Base-by-base conservation (phyloP, 2,113 vertebrate species). In the Herpailurus yagouaroundi region DNA sequence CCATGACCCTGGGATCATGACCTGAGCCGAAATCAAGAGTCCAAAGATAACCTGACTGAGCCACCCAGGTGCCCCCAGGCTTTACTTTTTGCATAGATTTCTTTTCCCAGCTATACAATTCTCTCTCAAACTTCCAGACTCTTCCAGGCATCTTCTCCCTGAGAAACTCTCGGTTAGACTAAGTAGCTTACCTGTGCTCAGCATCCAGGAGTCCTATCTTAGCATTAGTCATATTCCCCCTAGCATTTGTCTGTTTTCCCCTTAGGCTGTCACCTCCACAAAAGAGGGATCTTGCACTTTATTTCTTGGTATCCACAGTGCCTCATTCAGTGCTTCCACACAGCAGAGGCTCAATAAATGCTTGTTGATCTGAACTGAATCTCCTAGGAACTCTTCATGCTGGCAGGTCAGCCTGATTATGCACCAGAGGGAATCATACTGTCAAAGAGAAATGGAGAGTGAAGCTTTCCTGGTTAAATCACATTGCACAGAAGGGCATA, bases 391-490 rank as follows among this genome's bases (percentile, higher is more conserved):
- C 8, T 74, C 19, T 60, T 77, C n/a, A 60, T 19, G 14, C 19
- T 36, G 52, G 74, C 41, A 84, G 8, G 18, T 86, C 64, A 64
- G 12, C 69, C 79, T 85, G 18, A 80, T 66, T 41, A 83, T 0
- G 57, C 19, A 23, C 55, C 38, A 86, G 16, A 94, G 63, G 33
- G 52, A 86, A 82, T 36, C 25, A 57, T 18, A 23, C 3, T 0
- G 0, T 66, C 74, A 77, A 90, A 93, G 66, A 89, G 12, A 83
- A 64, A 82, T 7, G 2, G n/a, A 91, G 27, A 87, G 4, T 57
- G 52, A 97, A 74, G 15, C 1, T 73, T 86, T 89, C 64, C 66
- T 89, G 48, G 63, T 89, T 73, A 95, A 94, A 89, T 86, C 50
- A 7, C 55, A 33, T 45, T 93, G 18, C 63, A 19, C 1, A 41